These are phyloP conservation scores for Blastobasis adustella DNA, from an alignment of 2,888 invertebrate species.

Conservation along the genomic window DNA sequence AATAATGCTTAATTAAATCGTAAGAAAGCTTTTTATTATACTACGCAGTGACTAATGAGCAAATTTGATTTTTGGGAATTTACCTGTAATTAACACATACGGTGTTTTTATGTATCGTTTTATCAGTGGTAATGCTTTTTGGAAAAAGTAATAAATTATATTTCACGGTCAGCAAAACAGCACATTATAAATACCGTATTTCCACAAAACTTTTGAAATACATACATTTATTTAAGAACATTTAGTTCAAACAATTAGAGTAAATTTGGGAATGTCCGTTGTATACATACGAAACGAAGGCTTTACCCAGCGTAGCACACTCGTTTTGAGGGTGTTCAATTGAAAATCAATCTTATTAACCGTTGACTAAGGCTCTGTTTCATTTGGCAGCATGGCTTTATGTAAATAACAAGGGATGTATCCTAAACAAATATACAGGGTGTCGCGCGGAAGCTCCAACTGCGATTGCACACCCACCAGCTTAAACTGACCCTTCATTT, in stretches of 20 bases:
- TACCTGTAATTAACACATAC: too few relatives aligned
- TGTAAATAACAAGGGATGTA: conserved; percentile 61
- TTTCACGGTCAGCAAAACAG: too few relatives aligned
- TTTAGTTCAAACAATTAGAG: neutral
- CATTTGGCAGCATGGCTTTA: conserved; percentile 22
- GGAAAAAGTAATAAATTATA: too few relatives aligned
- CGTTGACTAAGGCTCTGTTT: conserved; percentile 38
- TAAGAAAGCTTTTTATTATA: too few relatives aligned
- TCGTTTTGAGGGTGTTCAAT: conserved; percentile 25
- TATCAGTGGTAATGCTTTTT: too few relatives aligned
- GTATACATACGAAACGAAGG: conserved; percentile 19
- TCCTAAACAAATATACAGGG: conserved; percentile 67
- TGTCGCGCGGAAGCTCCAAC: conserved; percentile 48
- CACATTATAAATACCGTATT: too few relatives aligned
- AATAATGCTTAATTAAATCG: too few relatives aligned
- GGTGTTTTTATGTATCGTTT: too few relatives aligned
- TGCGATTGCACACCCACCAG: conserved; percentile 38
- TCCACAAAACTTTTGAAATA: too few relatives aligned
- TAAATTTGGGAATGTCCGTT: conserved; percentile 6
- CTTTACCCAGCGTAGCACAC: conserved; percentile 26
- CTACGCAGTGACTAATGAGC: too few relatives aligned
- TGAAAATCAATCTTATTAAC: conserved; percentile 31
- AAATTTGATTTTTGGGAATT: too few relatives aligned
- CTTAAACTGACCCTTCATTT: conserved; percentile 30
- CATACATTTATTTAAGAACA: too few relatives aligned